Evolutionary conservation across 2,888 invertebrate genomes (phyloP).

Genomic region (Scaptomyza tumidula): DNA sequence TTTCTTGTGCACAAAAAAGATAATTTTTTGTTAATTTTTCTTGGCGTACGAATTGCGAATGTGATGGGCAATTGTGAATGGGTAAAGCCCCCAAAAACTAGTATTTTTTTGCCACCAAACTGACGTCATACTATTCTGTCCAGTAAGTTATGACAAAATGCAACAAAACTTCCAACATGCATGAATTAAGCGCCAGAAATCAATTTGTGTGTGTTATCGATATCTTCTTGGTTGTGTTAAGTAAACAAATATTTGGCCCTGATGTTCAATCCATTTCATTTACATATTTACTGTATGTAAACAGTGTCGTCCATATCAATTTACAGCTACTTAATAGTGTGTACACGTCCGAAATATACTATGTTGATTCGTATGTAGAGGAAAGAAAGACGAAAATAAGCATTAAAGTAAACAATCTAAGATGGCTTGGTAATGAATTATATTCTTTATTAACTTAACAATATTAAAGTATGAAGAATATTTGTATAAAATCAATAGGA

Average conservation of each 20-base stretch:
- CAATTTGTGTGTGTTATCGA: conserved; percentile 30
- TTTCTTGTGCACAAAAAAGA: background rate
- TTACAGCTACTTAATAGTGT: background rate
- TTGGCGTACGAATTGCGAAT: conserved; percentile 30
- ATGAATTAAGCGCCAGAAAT: conserved; percentile 55
- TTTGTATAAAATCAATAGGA: too few relatives aligned
- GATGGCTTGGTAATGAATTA: background rate
- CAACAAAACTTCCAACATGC: conserved; percentile 18
- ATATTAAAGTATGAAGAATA: too few relatives aligned
- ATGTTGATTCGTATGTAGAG: too few relatives aligned
- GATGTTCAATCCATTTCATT: background rate
- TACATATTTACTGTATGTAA: background rate
- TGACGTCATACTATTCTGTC: conserved; percentile 58
- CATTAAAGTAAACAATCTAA: background rate
- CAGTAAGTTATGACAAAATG: conserved; percentile 55
- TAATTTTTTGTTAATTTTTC: conserved; percentile 27
- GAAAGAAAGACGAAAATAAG: background rate
- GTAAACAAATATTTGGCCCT: conserved; percentile 32
- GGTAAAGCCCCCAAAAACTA: conserved; percentile 52
- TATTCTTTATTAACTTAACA: too few relatives aligned
- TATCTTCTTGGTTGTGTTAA: background rate
- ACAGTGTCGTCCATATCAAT: conserved; percentile 2
- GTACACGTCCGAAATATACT: background rate
- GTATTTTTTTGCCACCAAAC: conserved; percentile 27
- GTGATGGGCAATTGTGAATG: conserved; percentile 5